Percentiles rank a stretch among this genome's conserved stretches.
Conservation (phyloP, 2,797 vertebrate species). For the Gadopsis bispinosus region DNA sequence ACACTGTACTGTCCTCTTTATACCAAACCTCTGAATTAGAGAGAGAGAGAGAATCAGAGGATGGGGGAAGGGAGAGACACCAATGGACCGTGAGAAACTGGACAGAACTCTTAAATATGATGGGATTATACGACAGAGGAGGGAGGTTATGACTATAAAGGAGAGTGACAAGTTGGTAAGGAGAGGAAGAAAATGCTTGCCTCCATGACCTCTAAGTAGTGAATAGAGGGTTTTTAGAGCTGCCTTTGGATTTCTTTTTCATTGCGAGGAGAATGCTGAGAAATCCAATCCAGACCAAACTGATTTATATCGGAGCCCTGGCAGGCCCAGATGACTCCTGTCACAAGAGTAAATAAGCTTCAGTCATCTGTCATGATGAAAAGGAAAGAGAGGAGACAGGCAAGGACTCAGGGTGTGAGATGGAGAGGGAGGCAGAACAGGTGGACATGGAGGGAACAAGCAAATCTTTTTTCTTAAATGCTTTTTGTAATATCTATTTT, state of each 20-base stretch:
- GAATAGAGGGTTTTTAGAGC: slow-evolving; percentile 23
- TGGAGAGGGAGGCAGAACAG: neutral
- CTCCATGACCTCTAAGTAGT: slow-evolving; percentile 39
- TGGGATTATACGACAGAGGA: slow-evolving; percentile 44
- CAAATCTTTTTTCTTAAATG: slow-evolving; percentile 3
- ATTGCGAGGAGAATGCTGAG: slow-evolving; percentile 33
- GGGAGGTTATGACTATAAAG: slow-evolving; percentile 4
- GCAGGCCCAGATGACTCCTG: slow-evolving; percentile 62
- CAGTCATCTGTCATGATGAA: slow-evolving; percentile 59
- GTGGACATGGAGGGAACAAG: neutral
- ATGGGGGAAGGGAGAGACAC: slow-evolving; percentile 34
- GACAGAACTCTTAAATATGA: slow-evolving; percentile 55
- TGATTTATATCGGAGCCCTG: slow-evolving; percentile 60
- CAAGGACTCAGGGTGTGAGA: neutral
- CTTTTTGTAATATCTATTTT: slow-evolving; percentile 9
- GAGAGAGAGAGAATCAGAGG: slow-evolving; percentile 30
- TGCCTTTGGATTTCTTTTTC: slow-evolving; percentile 20
- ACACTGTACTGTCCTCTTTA: slow-evolving; percentile 48
- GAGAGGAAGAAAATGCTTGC: slow-evolving; percentile 27
- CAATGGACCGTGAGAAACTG: slow-evolving; percentile 32
- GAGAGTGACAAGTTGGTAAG: slow-evolving; percentile 23
- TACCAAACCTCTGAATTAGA: slow-evolving; percentile 21
- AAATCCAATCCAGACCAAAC: slow-evolving; percentile 61
- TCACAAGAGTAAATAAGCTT: slow-evolving; percentile 69
- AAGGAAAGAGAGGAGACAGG: slow-evolving; percentile 18